A percentile compares a stretch with the other conserved stretches of the same genome.
phyloP scores from a whole-genome alignment of 2,888 invertebrate genomes.

The Lucinisca nassula region DNA sequence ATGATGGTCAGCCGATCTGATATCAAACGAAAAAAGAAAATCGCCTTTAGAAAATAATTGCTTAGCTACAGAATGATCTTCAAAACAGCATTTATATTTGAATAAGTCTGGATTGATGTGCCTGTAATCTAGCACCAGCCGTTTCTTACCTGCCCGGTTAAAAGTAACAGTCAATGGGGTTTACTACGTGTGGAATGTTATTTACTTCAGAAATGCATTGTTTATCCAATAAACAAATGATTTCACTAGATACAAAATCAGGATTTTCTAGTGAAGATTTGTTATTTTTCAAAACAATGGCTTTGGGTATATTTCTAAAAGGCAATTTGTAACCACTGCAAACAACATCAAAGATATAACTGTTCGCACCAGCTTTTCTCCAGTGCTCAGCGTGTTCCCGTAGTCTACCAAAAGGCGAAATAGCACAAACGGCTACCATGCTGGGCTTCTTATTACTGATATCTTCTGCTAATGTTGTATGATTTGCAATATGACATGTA shows the following conservation, averaged over 20 bases:
- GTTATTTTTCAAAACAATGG: conserved; percentile 24
- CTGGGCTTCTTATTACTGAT: not conserved
- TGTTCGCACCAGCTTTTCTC: conserved; percentile 8
- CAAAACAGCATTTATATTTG: conserved; percentile 49
- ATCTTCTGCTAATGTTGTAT: conserved; percentile 17
- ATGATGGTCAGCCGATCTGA: conserved; percentile 36
- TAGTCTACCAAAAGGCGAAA: conserved; percentile 29
- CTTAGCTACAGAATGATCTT: conserved; percentile 18
- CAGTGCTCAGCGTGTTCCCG: conserved; percentile 3
- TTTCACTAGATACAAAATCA: conserved; percentile 28
- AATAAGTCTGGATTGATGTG: conserved; percentile 31
- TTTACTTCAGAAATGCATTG: conserved; percentile 25
- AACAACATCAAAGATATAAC: conserved; percentile 27
- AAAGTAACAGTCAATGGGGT: conserved; percentile 43
- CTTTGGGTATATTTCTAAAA: conserved; percentile 18
- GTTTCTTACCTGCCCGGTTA: conserved; percentile 13
- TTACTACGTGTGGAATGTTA: conserved; percentile 16
- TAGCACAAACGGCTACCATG: not conserved
- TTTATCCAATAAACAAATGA: conserved; percentile 11
- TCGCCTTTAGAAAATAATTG: not conserved
- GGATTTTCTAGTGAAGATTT: conserved; percentile 19
- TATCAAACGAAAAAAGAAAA: conserved; percentile 30
- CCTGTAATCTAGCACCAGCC: conserved; percentile 35
- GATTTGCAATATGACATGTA: not conserved
- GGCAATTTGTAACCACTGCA: conserved; percentile 24